phyloP scores from a whole-genome alignment of 2,888 invertebrate species.

The Epinotia brunnichana region DNA sequence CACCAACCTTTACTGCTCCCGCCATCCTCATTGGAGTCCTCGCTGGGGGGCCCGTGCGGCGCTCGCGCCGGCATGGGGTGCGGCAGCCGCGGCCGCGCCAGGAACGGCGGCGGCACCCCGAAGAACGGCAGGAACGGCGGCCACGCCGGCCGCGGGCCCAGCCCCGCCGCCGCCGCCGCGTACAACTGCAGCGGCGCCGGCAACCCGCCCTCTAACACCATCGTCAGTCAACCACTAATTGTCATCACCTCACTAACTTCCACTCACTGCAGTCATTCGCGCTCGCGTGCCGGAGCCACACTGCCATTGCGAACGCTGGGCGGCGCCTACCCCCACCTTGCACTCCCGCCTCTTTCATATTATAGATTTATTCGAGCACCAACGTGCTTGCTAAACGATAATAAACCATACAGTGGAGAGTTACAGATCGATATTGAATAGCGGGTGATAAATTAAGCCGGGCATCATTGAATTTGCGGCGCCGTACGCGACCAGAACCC shows the following conservation, averaged over 20 bases:
- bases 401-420: slow-evolving; percentile 75
- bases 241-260: not conserved
- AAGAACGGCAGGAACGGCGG: slow-evolving; percentile 85
- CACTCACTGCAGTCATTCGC: slow-evolving; percentile 10
- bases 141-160: slow-evolving; percentile 83
- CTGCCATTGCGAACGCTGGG: slow-evolving; percentile 79
- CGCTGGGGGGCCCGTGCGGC: slow-evolving; percentile 81
- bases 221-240: slow-evolving; percentile 34
- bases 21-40: slow-evolving; percentile 82
- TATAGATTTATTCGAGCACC: slow-evolving; percentile 82
- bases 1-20: slow-evolving; percentile 78
- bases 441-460: slow-evolving; percentile 76
- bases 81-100: slow-evolving; percentile 75
- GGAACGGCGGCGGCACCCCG: slow-evolving; percentile 84
- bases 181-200: slow-evolving; percentile 88
- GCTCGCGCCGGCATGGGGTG: slow-evolving; percentile 73
- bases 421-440: slow-evolving; percentile 79
- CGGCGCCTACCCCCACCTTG: slow-evolving; percentile 73
- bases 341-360: slow-evolving; percentile 82
- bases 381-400: slow-evolving; percentile 71
- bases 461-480: slow-evolving; percentile 79
- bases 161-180: slow-evolving; percentile 87
- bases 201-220: slow-evolving; percentile 87
- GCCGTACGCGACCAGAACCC: slow-evolving; percentile 60
- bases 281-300: slow-evolving; percentile 62